These are phyloP conservation scores for Indicator maculatus DNA, from an alignment of 2,113 vertebrate genomes.

Conservation along the genomic window DNA sequence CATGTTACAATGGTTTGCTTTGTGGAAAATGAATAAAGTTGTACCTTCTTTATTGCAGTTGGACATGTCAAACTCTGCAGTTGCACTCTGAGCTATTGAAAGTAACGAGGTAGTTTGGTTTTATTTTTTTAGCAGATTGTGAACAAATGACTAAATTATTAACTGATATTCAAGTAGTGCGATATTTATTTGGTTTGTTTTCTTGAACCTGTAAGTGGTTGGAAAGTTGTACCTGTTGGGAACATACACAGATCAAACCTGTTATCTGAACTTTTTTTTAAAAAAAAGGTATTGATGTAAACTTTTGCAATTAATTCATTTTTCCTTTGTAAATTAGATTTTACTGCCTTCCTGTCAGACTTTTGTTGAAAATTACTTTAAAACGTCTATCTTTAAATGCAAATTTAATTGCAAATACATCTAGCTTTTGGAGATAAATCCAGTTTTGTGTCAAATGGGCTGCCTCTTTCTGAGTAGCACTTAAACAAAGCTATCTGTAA, in stretches of 20 bases:
- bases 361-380: background rate
- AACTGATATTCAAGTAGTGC: background rate
- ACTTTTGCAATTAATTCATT: background rate
- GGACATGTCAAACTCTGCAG: background rate
- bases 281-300: background rate
- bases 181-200: background rate
- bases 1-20: background rate
- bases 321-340: background rate
- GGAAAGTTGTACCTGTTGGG: accelerated
- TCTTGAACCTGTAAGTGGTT: background rate
- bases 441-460: background rate
- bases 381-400: background rate
- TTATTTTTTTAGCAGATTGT: background rate
- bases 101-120: background rate
- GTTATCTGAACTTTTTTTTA: background rate
- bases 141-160: background rate
- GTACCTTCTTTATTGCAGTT: background rate
- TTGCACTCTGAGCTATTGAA: background rate
- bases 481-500: background rate
- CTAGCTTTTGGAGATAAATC: background rate
- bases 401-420: background rate
- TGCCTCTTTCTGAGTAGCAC: background rate
- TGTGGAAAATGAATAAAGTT: background rate
- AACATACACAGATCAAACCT: background rate
- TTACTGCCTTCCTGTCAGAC: background rate